Percentiles rank a stretch among this genome's conserved stretches.
These are phyloP conservation scores for Lutjanus campechanus DNA, from an alignment of 2,797 vertebrate genomes.

Conservation along the genomic window DNA sequence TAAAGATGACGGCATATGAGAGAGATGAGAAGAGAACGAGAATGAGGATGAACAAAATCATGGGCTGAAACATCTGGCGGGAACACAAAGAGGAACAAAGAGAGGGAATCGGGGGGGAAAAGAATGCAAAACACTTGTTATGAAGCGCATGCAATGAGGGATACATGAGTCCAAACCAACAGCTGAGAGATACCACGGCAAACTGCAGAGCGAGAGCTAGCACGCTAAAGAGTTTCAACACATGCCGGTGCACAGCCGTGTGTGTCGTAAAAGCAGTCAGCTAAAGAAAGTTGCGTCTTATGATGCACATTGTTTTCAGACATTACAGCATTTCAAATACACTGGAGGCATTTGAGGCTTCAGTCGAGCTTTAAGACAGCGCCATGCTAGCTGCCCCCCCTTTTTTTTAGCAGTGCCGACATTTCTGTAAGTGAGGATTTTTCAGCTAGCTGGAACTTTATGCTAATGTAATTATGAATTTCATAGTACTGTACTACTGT, in stretches of 20 bases:
- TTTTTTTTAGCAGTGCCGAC: neutral
- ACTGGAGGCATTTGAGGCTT: constrained; percentile 28
- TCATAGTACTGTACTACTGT: neutral
- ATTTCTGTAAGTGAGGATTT: neutral
- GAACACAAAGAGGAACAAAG: constrained; percentile 89
- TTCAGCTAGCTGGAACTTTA: neutral
- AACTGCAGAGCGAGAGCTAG: constrained; percentile 69
- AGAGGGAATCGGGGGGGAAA: constrained; percentile 82
- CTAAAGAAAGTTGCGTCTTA: constrained; percentile 33
- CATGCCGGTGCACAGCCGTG: constrained; percentile 72
- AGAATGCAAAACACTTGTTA: constrained; percentile 95
- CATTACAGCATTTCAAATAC: constrained; percentile 48
- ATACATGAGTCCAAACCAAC: constrained; percentile 93
- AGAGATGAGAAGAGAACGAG: constrained; percentile 93
- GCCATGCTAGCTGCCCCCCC: neutral
- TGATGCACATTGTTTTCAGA: constrained; percentile 53
- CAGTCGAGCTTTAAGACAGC: constrained; percentile 19
- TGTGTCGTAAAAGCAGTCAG: constrained; percentile 40
- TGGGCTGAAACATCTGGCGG: constrained; percentile 94
- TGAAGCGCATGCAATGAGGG: constrained; percentile 96
- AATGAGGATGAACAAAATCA: constrained; percentile 93
- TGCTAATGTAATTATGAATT: neutral
- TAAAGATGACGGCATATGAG: constrained; percentile 92
- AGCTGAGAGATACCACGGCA: constrained; percentile 81
- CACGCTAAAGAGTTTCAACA: constrained; percentile 56